Percentiles rank a stretch among this genome's conserved stretches.
Conservation (phyloP, 2,888 invertebrate genomes). For the Uropetala carovei region DNA sequence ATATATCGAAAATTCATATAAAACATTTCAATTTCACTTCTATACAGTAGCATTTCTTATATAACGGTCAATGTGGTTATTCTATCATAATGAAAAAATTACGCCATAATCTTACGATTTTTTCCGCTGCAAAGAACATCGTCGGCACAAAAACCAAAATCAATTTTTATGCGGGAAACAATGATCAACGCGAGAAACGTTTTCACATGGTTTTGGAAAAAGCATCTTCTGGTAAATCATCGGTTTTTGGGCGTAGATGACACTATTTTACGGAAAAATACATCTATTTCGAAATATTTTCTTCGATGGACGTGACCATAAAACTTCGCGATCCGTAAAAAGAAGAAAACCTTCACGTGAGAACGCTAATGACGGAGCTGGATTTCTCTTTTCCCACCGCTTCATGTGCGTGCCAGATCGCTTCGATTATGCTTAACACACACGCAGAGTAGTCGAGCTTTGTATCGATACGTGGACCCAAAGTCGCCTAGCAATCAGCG, state of each 20-base stretch:
- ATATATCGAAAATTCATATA: too few relatives aligned
- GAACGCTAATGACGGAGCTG: background rate
- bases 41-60: too few relatives aligned
- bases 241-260: background rate
- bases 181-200: too few relatives aligned
- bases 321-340: background rate
- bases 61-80: too few relatives aligned
- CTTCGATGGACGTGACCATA: slow-evolving; percentile 9
- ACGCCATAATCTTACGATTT: too few relatives aligned
- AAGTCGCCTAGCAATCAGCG: too few relatives aligned
- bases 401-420: background rate
- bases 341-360: background rate
- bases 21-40: too few relatives aligned
- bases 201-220: too few relatives aligned
- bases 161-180: too few relatives aligned
- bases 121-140: too few relatives aligned
- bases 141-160: too few relatives aligned
- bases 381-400: background rate
- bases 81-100: too few relatives aligned
- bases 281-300: background rate
- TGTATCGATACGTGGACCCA: background rate
- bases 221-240: background rate
- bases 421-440: background rate
- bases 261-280: background rate
- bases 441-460: background rate